These are phyloP conservation scores for Malacoraja senta DNA, from an alignment of 2,797 vertebrate genomes.

Conservation along the genomic window DNA sequence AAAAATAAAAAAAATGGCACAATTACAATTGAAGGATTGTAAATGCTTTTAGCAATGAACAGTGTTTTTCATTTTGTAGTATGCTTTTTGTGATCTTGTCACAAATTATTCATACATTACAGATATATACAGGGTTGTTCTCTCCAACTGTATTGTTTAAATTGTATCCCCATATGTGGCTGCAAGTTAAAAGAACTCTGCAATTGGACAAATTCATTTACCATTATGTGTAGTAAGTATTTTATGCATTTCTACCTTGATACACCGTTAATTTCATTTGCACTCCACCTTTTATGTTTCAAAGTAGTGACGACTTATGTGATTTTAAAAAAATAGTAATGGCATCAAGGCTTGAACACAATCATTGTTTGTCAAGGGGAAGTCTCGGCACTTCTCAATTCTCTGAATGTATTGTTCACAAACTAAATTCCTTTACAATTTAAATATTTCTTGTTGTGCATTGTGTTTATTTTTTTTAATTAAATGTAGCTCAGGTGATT, in stretches of 20 bases:
- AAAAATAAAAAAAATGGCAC: background rate
- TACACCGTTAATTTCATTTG: too few species aligned
- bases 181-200: background rate
- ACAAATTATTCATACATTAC: background rate
- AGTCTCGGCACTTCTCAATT: background rate
- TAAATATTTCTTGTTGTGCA: background rate
- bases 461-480: background rate
- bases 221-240: background rate
- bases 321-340: background rate
- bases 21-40: background rate
- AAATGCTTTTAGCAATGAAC: background rate
- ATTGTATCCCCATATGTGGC: background rate
- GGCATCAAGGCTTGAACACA: background rate
- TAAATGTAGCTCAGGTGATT: background rate
- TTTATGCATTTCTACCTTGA: too few species aligned
- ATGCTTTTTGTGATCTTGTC: background rate
- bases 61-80: background rate
- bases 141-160: background rate
- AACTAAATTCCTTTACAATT: background rate
- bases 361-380: background rate
- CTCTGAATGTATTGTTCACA: background rate
- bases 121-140: background rate
- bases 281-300: background rate
- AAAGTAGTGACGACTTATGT: too few species aligned
- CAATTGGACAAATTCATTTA: background rate